Conservation (phyloP, 2,888 invertebrate genomes). For the Phymatocera aterrima region DNA sequence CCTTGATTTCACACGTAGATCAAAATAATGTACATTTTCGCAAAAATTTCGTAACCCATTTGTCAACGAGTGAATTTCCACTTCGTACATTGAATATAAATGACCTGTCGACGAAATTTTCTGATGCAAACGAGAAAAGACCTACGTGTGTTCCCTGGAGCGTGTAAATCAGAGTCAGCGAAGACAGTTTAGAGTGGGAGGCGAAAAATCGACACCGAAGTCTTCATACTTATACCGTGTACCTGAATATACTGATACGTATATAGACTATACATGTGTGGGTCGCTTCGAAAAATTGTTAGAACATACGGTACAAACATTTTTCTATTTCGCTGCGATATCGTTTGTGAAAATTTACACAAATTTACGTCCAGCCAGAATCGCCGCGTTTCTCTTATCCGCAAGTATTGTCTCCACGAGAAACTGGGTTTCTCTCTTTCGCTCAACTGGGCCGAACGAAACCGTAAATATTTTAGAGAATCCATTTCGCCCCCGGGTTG, state of each 20-base stretch:
- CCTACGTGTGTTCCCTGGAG: neutral
- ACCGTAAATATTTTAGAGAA: conserved; percentile 34
- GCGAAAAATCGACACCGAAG: neutral
- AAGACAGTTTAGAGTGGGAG: neutral
- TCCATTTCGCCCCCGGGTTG: neutral
- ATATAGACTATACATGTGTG: no score
- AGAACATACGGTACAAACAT: neutral
- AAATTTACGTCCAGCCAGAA: neutral
- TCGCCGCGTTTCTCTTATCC: neutral
- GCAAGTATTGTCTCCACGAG: conserved; percentile 10
- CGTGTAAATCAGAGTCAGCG: neutral
- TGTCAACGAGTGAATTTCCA: conserved; percentile 57
- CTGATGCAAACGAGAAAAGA: conserved; percentile 51
- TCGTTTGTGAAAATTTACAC: conserved; percentile 16
- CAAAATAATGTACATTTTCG: conserved; percentile 59
- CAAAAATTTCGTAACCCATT: conserved; percentile 63
- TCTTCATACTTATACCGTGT: neutral
- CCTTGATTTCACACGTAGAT: no score
- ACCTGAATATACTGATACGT: neutral
- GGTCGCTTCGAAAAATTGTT: neutral
- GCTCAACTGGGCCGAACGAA: conserved; percentile 13
- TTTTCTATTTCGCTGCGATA: neutral
- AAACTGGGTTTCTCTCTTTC: neutral
- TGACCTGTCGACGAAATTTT: conserved; percentile 55
- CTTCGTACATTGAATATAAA: conserved; percentile 61